Base-by-base conservation (phyloP, 2,113 vertebrate species). In the Gadus macrocephalus region DNA sequence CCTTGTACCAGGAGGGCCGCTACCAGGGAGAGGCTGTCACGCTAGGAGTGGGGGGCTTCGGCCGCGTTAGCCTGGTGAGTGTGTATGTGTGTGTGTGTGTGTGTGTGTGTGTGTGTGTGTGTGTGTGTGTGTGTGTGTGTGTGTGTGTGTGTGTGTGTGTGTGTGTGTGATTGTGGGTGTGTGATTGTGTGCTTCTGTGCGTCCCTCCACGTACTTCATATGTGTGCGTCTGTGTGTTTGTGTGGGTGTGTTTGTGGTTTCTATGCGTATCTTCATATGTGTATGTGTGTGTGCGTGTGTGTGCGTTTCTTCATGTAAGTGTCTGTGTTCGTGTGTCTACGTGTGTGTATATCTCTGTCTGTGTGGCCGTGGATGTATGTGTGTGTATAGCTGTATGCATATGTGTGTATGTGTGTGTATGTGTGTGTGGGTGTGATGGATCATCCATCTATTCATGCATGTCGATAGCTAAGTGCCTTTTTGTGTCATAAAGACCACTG, bases 1-100 rank as follows among this genome's bases (percentile, higher is more conserved):
- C 92, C 15, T n/a, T 77, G 66, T 95, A 93, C 12, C 88, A 93
- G 83, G 93, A 94, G 42, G 92, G 92, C 0, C 88, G 90, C 16
- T 81, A 75, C 78, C 90, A 87, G 59, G 92, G 93, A 22, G 89
- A 86, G 3, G 84, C 86, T 0, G 87, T 94, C 75, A 89, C 93
- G 1, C 87, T 94, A 14, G 93, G 94, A 67, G 87, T 93, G 0
- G 91, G 93, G 9, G 91, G 92, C 12, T 94, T 94, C 8, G 93
- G 93, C 15, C 89, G 91, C 0, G 93, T 94, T 4, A 83, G 87
- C 59, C 89, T 95, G 88, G 93, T 94, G 79, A 71, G 83, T 62
- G 7, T 38, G 3, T 67, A 31, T 58, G 6, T 60, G 3, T 67
- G 14, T 14, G 17, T 62, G 28, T 60, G 31, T 31, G 22, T 38